phyloP scores from a whole-genome alignment of 2,888 invertebrate species.

The Tipula confusa region DNA sequence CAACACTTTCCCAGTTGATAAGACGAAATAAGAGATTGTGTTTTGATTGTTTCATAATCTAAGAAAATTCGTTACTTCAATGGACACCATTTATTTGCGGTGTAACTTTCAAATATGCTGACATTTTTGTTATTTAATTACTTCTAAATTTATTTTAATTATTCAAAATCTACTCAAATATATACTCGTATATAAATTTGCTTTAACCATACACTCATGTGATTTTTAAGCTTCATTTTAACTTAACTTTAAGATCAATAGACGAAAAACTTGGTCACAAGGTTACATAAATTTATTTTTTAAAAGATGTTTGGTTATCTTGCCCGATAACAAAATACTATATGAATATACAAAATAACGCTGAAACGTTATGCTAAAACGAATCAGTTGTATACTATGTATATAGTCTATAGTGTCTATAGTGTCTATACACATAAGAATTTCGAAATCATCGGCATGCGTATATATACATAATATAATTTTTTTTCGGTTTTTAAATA shows the following conservation, averaged over 20 bases:
- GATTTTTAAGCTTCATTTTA: not conserved
- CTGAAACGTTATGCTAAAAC: not conserved
- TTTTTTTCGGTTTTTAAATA: not conserved
- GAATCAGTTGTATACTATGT: not conserved
- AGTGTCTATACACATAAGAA: not conserved
- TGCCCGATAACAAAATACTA: not conserved
- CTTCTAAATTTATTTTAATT: too few species aligned
- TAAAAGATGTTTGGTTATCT: not conserved
- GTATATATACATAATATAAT: not conserved
- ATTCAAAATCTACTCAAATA: not conserved
- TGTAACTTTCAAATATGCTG: not conserved
- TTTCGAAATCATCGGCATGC: not conserved
- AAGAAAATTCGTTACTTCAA: too few species aligned
- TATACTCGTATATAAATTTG: not conserved
- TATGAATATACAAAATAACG: not conserved
- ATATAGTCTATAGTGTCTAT: too few species aligned
- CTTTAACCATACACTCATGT: not conserved
- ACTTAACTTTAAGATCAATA: not conserved
- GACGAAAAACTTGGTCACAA: not conserved
- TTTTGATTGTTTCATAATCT: not conserved
- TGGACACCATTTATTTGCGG: too few species aligned
- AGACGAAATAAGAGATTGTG: not conserved
- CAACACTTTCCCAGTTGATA: not conserved
- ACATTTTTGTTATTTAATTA: not conserved
- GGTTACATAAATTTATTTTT: not conserved